Percentiles rank a stretch among this genome's conserved stretches.
Evolutionary conservation across 2,888 invertebrate species (phyloP).

Genomic region (Eurytoma adleriae): DNA sequence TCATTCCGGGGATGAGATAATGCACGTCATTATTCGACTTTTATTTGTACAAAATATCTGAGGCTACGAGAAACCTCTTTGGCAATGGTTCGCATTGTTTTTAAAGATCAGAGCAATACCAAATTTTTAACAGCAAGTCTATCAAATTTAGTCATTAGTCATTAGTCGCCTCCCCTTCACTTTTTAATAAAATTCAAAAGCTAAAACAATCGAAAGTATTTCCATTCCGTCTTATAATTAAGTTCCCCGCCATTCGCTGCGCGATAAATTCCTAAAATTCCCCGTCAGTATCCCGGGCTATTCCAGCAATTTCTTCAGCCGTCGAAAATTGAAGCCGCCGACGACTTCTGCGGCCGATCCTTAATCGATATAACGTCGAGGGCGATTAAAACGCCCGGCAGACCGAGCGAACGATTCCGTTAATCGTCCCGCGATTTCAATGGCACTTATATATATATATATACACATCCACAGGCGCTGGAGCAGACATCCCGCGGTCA

Average conservation of each 20-base stretch:
- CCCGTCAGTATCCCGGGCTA: background rate
- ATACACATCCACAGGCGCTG: background rate
- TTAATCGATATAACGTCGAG: slow-evolving; percentile 25
- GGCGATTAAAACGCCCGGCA: slow-evolving; percentile 48
- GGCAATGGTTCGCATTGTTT: too few species aligned
- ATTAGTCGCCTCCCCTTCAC: background rate
- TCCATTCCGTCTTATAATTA: background rate
- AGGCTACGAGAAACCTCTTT: too few species aligned
- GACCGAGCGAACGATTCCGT: slow-evolving; percentile 8
- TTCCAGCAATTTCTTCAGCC: slow-evolving; percentile 47
- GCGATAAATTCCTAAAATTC: slow-evolving; percentile 43
- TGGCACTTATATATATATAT: slow-evolving; percentile 5
- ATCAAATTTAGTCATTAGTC: too few species aligned
- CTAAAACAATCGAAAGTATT: slow-evolving; percentile 19
- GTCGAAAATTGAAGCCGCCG: slow-evolving; percentile 20
- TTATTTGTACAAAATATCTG: too few species aligned
- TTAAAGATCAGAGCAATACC: too few species aligned
- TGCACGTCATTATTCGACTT: too few species aligned
- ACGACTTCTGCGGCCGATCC: slow-evolving; percentile 3
- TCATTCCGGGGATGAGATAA: too few species aligned
- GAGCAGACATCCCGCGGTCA: slow-evolving; percentile 39
- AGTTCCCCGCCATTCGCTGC: background rate
- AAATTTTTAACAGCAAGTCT: too few species aligned
- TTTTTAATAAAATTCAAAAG: background rate
- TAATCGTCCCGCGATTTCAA: slow-evolving; percentile 35